phyloP scores from a whole-genome alignment of 2,113 vertebrate species.

The Glaucidium brasilianum region DNA sequence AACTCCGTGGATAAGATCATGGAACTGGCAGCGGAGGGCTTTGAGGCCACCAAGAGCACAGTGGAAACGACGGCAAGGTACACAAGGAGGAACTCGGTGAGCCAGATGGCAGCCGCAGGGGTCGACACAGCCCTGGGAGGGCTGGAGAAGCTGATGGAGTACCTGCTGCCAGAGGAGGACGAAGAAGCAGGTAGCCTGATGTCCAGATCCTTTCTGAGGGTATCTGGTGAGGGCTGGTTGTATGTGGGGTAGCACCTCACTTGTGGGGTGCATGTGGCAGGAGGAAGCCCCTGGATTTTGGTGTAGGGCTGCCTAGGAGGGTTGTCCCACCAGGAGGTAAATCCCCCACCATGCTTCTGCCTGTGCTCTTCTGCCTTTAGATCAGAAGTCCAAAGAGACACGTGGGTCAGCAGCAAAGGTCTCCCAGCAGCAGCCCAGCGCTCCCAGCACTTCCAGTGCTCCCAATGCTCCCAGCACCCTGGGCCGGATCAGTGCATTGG shows the following conservation, averaged over 20 bases:
- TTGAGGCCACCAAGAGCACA: slow-evolving; percentile 56
- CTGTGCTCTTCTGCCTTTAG: neutral
- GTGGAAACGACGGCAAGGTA: slow-evolving; percentile 63
- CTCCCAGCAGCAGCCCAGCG: neutral
- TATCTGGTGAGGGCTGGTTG: neutral
- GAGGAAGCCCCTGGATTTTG: neutral
- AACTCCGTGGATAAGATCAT: slow-evolving; percentile 70
- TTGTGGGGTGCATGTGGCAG: neutral
- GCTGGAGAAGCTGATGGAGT: slow-evolving; percentile 74
- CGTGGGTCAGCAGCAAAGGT: neutral
- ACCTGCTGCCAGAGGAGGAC: slow-evolving; percentile 65
- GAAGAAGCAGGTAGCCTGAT: slow-evolving; percentile 69
- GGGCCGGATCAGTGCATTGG: slow-evolving; percentile 60
- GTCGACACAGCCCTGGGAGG: slow-evolving; percentile 65
- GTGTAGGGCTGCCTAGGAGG: neutral
- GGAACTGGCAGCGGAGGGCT: slow-evolving; percentile 54
- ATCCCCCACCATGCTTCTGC: neutral
- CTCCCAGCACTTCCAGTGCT: neutral
- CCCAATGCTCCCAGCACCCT: slow-evolving; percentile 11
- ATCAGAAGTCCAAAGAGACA: neutral
- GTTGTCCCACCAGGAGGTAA: neutral
- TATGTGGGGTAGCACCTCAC: neutral
- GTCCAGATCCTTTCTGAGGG: neutral
- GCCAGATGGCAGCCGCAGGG: slow-evolving; percentile 69
- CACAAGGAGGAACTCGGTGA: slow-evolving; percentile 61